Percentiles rank a stretch among this genome's conserved stretches.
Evolutionary conservation across 2,888 invertebrate genomes (phyloP).

Genomic region (Spilarctia lutea): DNA sequence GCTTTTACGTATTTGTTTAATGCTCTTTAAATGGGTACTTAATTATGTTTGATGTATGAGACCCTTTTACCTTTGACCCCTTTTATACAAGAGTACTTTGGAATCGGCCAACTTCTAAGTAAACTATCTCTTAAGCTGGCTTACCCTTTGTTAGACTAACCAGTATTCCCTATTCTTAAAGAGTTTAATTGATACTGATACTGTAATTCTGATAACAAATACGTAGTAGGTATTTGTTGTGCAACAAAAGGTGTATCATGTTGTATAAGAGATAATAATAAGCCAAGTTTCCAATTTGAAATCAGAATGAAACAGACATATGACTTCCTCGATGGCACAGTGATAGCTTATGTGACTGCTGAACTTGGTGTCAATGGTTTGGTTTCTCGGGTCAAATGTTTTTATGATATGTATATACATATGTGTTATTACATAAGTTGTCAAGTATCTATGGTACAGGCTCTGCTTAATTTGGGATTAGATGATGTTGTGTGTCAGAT

Average conservation of each 20-base stretch:
- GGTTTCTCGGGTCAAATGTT: no score
- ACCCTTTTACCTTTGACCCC: conserved; percentile 79
- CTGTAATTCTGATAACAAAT: neutral
- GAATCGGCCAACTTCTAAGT: conserved; percentile 72
- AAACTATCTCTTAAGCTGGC: conserved; percentile 68
- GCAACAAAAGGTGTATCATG: no score
- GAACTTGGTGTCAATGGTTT: no score
- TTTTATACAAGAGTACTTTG: conserved; percentile 69
- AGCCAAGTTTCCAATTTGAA: neutral
- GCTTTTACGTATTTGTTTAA: conserved; percentile 44
- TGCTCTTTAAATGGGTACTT: conserved; percentile 71
- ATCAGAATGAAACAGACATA: neutral
- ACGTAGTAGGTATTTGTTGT: neutral
- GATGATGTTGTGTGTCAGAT: no score
- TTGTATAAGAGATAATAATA: neutral
- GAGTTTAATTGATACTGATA: neutral
- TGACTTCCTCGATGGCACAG: no score
- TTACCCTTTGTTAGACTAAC: conserved; percentile 59
- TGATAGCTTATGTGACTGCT: no score
- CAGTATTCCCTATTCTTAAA: conserved; percentile 36
- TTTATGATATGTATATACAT: no score
- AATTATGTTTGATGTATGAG: conserved; percentile 78
- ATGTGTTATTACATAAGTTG: no score
- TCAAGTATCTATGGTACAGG: no score
- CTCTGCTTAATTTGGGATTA: no score